Evolutionary conservation across 2,888 invertebrate genomes (phyloP).

Genomic region (Clepsis dumicolana): DNA sequence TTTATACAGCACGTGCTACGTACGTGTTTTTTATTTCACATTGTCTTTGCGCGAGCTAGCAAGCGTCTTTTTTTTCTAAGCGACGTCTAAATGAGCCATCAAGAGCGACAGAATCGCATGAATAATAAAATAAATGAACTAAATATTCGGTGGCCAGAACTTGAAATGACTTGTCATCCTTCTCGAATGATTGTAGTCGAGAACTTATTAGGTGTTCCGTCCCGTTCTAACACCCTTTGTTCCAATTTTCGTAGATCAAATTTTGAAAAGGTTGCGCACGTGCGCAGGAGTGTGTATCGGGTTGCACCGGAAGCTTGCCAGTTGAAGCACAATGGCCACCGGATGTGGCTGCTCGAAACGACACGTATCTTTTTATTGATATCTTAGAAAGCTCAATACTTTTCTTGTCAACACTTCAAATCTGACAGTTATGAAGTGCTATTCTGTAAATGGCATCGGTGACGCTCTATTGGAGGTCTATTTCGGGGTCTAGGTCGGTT

Average conservation of each 20-base stretch:
- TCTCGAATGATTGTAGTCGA: constrained; percentile 19
- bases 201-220: constrained; percentile 48
- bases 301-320: constrained; percentile 82
- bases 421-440: constrained; percentile 65
- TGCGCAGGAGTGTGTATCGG: constrained; percentile 85
- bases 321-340: constrained; percentile 81
- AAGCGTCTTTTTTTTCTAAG: constrained; percentile 38
- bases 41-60: constrained; percentile 46
- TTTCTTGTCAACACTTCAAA: constrained; percentile 76
- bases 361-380: constrained; percentile 86
- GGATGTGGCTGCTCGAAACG: constrained; percentile 84
- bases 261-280: constrained; percentile 84
- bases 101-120: constrained; percentile 43
- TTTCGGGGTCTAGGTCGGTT: neutral
- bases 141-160: constrained; percentile 4
- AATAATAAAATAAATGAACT: constrained; percentile 39
- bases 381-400: constrained; percentile 83
- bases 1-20: constrained; percentile 46
- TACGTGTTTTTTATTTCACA: constrained; percentile 46
- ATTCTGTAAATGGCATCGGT: constrained; percentile 60
- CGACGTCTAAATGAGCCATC: constrained; percentile 45
- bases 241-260: constrained; percentile 72
- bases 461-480: constrained; percentile 38
- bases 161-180: constrained; percentile 18
- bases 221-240: constrained; percentile 62